Percentiles rank a stretch among this genome's conserved stretches.
Evolutionary conservation across 2,888 invertebrate species (phyloP).

Genomic region (Eremobia ochroleuca): DNA sequence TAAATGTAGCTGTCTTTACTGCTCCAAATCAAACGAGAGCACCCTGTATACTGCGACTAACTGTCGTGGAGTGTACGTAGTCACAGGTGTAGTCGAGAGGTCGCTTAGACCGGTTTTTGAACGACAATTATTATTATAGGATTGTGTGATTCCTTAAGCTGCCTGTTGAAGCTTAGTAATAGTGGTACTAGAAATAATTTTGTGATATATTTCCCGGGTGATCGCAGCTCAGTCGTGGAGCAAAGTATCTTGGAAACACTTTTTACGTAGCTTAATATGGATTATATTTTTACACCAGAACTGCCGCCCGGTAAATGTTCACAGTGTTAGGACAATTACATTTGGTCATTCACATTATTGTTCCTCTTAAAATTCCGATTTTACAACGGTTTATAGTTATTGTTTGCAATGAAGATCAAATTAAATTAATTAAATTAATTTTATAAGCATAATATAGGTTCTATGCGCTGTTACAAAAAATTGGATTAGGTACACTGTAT

Average conservation of each 20-base stretch:
- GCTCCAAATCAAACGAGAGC: not conserved
- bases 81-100: slow-evolving; percentile 66
- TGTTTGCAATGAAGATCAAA: not conserved
- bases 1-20: not conserved
- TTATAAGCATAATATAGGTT: not conserved
- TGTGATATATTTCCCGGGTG: slow-evolving; percentile 57
- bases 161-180: slow-evolving; percentile 73
- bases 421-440: too few species aligned
- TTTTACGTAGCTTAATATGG: slow-evolving; percentile 28
- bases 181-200: slow-evolving; percentile 61
- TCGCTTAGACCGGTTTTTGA: slow-evolving; percentile 72
- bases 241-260: slow-evolving; percentile 28
- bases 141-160: slow-evolving; percentile 76
- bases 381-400: not conserved
- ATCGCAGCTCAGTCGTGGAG: slow-evolving; percentile 27
- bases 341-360: slow-evolving; percentile 38
- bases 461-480: not conserved
- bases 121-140: slow-evolving; percentile 68
- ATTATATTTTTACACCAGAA: slow-evolving; percentile 40
- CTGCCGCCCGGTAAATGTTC: slow-evolving; percentile 41
- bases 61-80: slow-evolving; percentile 30
- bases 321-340: slow-evolving; percentile 35
- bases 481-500: not conserved
- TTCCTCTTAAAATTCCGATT: not conserved
- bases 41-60: not conserved